Conservation (phyloP, 2,888 invertebrate species). For the Dolichopus griseipennis region DNA sequence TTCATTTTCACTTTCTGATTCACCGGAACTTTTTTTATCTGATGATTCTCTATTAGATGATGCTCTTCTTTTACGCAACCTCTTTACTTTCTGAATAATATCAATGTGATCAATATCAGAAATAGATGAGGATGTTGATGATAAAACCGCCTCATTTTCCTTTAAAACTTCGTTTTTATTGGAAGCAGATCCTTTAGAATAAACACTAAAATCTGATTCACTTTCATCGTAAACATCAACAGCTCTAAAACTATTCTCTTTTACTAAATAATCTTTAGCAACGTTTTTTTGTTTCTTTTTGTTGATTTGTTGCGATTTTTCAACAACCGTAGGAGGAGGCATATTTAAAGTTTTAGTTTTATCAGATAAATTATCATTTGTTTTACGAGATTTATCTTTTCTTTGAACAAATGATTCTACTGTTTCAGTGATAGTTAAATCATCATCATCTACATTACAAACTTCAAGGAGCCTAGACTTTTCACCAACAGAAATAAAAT, state of each 20-base stretch:
- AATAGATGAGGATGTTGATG: conserved; percentile 16
- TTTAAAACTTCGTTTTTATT: conserved; percentile 23
- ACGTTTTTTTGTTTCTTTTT: conserved; percentile 21
- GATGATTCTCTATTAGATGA: conserved; percentile 32
- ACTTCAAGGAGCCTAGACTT: conserved; percentile 28
- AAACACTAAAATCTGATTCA: conserved; percentile 45
- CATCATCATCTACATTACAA: conserved; percentile 34
- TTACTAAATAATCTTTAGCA: conserved; percentile 35
- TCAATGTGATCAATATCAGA: conserved; percentile 20
- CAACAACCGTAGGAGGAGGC: neutral
- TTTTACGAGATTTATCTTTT: conserved; percentile 13
- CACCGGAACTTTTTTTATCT: conserved; percentile 26
- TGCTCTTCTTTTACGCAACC: conserved; percentile 35
- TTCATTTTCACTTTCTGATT: conserved; percentile 24
- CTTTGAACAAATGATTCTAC: conserved; percentile 28
- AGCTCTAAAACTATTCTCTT: conserved; percentile 42
- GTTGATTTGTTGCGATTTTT: neutral
- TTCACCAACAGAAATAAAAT: conserved; percentile 40
- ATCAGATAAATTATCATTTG: neutral
- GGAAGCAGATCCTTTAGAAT: conserved; percentile 29
- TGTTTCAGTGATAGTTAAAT: conserved; percentile 31
- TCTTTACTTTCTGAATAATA: conserved; percentile 30
- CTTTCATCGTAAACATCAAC: conserved; percentile 53
- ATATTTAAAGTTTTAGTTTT: conserved; percentile 14
- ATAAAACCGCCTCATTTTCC: conserved; percentile 29